phyloP scores from a whole-genome alignment of 2,888 invertebrate genomes.

The Leucania comma region DNA sequence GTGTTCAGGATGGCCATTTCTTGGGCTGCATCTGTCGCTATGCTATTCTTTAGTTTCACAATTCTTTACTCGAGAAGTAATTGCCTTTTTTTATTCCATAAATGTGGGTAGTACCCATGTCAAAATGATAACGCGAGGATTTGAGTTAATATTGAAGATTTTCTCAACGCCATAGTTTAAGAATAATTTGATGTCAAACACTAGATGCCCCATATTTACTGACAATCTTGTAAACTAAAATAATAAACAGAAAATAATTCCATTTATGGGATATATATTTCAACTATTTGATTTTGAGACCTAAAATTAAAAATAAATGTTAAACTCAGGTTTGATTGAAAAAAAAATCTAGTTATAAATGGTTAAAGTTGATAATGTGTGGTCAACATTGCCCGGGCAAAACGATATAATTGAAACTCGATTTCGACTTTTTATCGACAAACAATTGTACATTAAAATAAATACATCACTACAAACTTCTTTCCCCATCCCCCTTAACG shows the following conservation, averaged over 20 bases:
- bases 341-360: slow-evolving; percentile 48
- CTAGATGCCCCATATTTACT: slow-evolving; percentile 26
- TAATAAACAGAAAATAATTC: slow-evolving; percentile 12
- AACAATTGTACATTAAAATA: slow-evolving; percentile 17
- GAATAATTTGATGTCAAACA: slow-evolving; percentile 23
- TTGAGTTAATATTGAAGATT: slow-evolving; percentile 8
- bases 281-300: slow-evolving; percentile 25
- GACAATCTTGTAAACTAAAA: slow-evolving; percentile 20
- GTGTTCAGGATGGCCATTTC: background rate
- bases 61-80: background rate
- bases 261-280: background rate
- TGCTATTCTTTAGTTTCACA: background rate
- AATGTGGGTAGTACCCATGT: no score
- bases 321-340: slow-evolving; percentile 51
- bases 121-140: slow-evolving; percentile 14
- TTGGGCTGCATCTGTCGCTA: background rate
- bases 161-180: slow-evolving; percentile 48
- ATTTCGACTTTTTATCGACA: background rate
- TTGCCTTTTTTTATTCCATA: background rate
- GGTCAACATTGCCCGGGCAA: slow-evolving; percentile 23
- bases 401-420: background rate
- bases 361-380: slow-evolving; percentile 39
- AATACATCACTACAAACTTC: slow-evolving; percentile 15
- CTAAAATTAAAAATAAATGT: slow-evolving; percentile 48
- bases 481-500: background rate